Evolutionary conservation across 1,140 invertebrate species (phyloP), one percentile per base, ranked within the genome.

Genomic region (Camponotus floridanus): DNA sequence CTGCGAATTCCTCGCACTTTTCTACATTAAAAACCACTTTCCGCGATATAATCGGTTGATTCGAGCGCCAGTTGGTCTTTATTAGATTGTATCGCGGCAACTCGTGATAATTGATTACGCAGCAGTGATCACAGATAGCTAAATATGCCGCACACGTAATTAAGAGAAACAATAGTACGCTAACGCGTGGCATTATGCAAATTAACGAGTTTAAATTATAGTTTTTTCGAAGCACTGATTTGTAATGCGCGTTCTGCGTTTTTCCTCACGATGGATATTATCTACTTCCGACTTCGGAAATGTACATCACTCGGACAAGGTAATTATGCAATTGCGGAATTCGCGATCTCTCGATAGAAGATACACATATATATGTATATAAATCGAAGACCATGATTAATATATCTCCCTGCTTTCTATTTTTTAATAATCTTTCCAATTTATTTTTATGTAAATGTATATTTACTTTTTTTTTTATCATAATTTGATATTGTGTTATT

Each of bases 1-100:
- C 88, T 3, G 96, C 96, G 86, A 96, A 95, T 71, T 95, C 88
- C 70, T 94, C 94, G 88, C 97, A 97, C 39, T 95, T 95, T 55
- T 91, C 89, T 1, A 96, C 18, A 48, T 70, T 92, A 4, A 21
- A 3, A 1, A 94, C 86, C 13, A 88, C 18, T 70, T 83, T 92
- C 36, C 92, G 91, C 5, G 93, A 88, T 18, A 95, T 78, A 13
- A 94, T 92, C 9, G 86, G 39, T 55, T 92, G 88, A 8, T 79
- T 91, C 8, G 95, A 95, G 48, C 91, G 92, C 9, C 87, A 91
- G 59, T 93, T 87, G 3, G 57, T 73, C 83, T 87, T 92, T 0
- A 92, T 78, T 65, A 95, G 87, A 89, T 92, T 90, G 76, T 92
- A 95, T 6, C 65, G 68, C 13, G 92, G 90, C 15, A 88, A 76